phyloP scores from a whole-genome alignment of 92 coral and sea anemone species.

The Zoanthus sociatus region DNA sequence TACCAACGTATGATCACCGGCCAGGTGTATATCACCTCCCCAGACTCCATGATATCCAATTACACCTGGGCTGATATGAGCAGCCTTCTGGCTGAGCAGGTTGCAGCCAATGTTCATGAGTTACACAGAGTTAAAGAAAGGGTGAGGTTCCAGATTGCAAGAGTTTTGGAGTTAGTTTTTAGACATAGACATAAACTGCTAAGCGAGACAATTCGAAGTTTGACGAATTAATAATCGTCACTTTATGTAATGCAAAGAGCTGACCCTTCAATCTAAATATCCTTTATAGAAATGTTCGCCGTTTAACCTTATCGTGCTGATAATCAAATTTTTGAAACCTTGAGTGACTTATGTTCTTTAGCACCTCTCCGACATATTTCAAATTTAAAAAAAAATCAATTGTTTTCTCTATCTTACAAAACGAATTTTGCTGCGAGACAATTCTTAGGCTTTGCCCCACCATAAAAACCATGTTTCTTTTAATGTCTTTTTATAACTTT shows the following conservation, averaged over 20 bases:
- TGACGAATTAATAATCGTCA: no score
- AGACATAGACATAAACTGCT: no score
- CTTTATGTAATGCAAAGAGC: no score
- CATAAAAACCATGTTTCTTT: background rate
- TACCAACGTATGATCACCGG: slow-evolving; percentile 98
- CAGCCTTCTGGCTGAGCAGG: slow-evolving; percentile 89
- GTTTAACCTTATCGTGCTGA: no score
- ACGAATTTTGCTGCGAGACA: background rate
- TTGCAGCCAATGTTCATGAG: slow-evolving; percentile 87
- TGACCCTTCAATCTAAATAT: no score
- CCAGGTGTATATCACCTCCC: slow-evolving; percentile 81
- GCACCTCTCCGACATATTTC: no score
- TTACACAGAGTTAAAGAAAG: slow-evolving; percentile 84
- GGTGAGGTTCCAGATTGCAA: slow-evolving; percentile 67
- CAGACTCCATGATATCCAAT: slow-evolving; percentile 80
- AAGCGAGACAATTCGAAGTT: no score
- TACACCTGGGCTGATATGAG: slow-evolving; percentile 98
- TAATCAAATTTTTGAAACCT: background rate
- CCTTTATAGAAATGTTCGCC: no score
- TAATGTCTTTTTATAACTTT: background rate
- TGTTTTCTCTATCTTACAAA: background rate
- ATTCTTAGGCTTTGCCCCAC: background rate
- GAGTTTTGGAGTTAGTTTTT: background rate
- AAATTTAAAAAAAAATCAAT: background rate
- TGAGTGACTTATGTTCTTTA: no score